A percentile compares a stretch with the other conserved stretches of the same genome.
Conservation (phyloP, 2,113 vertebrate genomes). For the Semnornis frantzii region DNA sequence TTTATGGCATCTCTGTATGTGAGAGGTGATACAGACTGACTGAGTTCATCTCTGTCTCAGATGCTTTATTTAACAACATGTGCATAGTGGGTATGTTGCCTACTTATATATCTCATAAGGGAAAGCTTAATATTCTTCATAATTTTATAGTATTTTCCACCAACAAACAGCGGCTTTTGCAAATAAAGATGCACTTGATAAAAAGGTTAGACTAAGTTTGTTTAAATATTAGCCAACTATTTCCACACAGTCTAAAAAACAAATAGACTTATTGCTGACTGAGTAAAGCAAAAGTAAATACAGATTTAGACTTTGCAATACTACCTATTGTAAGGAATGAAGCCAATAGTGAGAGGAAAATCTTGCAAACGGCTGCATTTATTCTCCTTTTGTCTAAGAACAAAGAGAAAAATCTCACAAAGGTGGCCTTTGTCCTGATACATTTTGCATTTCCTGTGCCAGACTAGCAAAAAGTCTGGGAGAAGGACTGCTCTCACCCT, state of each 20-base stretch:
- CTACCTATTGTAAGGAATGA: neutral
- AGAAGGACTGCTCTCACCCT: neutral
- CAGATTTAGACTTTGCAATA: neutral
- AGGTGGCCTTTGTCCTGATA: neutral
- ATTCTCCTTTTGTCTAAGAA: neutral
- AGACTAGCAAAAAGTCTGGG: neutral
- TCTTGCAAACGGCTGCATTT: neutral
- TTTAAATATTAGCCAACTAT: slow-evolving; percentile 71
- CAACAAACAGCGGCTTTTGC: neutral
- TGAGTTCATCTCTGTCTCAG: neutral
- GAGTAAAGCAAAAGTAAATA: slow-evolving; percentile 27
- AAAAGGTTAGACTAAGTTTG: neutral
- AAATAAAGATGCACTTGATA: neutral
- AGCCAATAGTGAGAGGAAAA: neutral
- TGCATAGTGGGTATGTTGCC: neutral
- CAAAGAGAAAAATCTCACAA: neutral
- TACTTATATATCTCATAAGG: neutral
- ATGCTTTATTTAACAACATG: neutral
- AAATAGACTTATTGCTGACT: slow-evolving; percentile 50
- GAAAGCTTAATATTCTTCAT: neutral
- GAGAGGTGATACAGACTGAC: neutral
- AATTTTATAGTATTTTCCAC: neutral
- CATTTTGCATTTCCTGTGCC: neutral
- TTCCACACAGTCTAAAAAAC: slow-evolving; percentile 66
- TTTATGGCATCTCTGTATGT: neutral